Evolutionary conservation across 2,113 vertebrate genomes (phyloP).

Genomic region (Carettochelys insculpta): DNA sequence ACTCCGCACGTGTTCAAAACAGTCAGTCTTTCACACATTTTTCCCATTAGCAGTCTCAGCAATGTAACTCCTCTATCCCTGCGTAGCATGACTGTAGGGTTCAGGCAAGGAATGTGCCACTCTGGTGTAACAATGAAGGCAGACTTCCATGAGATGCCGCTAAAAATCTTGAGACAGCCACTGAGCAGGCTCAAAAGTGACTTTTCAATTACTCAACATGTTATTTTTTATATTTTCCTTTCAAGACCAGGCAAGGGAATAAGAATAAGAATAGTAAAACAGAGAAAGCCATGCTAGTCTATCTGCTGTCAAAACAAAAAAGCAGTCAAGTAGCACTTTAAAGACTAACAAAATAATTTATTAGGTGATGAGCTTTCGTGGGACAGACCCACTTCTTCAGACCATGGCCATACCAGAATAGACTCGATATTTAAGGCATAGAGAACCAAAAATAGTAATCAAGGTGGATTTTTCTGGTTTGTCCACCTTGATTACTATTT

Average conservation of each 20-base stretch:
- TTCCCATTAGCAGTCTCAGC: background rate
- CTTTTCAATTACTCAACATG: background rate
- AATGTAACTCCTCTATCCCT: rapidly evolving
- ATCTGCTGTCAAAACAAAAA: no score
- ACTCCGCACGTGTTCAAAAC: no score
- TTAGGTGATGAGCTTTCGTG: no score
- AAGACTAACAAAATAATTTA: no score
- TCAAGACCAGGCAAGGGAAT: background rate
- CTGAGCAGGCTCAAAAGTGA: background rate
- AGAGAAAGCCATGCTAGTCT: no score
- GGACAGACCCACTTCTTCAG: no score
- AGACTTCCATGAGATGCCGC: background rate
- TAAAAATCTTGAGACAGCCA: background rate
- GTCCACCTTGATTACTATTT: no score
- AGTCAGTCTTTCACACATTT: background rate
- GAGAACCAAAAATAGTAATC: no score
- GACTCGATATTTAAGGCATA: no score
- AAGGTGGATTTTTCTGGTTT: no score
- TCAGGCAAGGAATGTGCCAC: background rate
- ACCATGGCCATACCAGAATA: no score
- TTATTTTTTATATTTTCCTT: background rate
- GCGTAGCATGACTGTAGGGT: rapidly evolving
- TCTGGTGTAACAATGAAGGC: background rate
- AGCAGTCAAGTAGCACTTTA: no score
- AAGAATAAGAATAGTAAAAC: background rate